A percentile compares a stretch with the other conserved stretches of the same genome.
phyloP scores from a whole-genome alignment of 2,113 vertebrate species.

The Microcebus lehilahytsara region DNA sequence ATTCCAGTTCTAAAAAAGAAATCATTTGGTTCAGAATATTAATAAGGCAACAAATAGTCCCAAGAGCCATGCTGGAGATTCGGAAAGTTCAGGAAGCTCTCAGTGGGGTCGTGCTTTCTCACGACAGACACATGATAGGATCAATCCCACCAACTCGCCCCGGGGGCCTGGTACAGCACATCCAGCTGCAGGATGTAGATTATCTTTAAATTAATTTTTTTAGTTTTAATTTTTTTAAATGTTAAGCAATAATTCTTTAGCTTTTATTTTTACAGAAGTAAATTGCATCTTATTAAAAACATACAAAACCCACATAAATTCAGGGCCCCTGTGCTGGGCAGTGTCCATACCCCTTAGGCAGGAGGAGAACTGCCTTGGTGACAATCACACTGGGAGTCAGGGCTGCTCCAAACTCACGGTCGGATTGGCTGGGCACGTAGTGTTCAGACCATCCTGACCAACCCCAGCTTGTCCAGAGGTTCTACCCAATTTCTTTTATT shows the following conservation, averaged over 20 bases:
- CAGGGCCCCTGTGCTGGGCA: neutral
- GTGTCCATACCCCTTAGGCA: too few relatives aligned
- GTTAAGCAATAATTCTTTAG: neutral
- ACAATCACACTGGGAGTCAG: too few relatives aligned
- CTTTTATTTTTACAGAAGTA: conserved; percentile 67
- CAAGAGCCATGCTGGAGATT: neutral
- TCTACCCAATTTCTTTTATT: neutral
- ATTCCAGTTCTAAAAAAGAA: neutral
- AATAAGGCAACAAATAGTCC: too few relatives aligned
- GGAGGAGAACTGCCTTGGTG: too few relatives aligned
- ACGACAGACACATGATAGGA: accelerated
- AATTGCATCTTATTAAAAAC: conserved; percentile 74
- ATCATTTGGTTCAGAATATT: neutral
- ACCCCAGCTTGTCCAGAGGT: too few relatives aligned
- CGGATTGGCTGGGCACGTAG: accelerated
- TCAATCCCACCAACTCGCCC: accelerated
- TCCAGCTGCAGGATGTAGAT: too few relatives aligned
- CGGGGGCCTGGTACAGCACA: accelerated
- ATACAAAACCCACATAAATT: conserved; percentile 64
- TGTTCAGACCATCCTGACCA: too few relatives aligned
- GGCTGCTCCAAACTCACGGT: neutral
- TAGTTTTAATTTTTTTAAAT: too few relatives aligned
- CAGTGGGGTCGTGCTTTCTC: neutral
- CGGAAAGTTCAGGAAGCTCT: neutral
- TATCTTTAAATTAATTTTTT: too few relatives aligned